These are phyloP conservation scores for Platichthys stellatus DNA, from an alignment of 2,113 vertebrate species.

Conservation along the genomic window DNA sequence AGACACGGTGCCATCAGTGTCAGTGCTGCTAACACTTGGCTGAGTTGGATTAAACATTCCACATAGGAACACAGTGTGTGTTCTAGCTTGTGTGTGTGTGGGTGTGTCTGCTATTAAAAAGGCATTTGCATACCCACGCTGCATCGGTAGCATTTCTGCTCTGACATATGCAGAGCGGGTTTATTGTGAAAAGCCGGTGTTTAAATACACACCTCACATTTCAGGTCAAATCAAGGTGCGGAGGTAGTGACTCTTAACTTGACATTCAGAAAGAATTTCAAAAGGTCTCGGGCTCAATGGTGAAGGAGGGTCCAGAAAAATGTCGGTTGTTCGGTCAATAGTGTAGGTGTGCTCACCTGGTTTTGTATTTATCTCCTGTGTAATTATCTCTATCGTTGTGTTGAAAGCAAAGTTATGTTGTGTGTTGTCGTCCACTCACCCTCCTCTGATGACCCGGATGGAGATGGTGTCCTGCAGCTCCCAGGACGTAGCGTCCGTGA, in stretches of 20 bases:
- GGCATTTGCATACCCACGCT: slow-evolving; percentile 7
- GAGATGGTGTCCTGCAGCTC: slow-evolving; percentile 86
- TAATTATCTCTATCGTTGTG: no score
- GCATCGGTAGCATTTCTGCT: slow-evolving; percentile 20
- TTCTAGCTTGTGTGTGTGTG: slow-evolving; percentile 24
- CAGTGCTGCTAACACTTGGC: slow-evolving; percentile 6
- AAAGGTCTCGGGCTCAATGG: neutral
- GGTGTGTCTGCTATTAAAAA: slow-evolving; percentile 36
- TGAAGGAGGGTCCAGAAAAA: no score
- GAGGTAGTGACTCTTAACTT: no score
- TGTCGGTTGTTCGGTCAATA: no score
- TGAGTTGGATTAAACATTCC: slow-evolving; percentile 35
- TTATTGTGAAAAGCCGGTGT: neutral
- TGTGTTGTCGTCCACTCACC: slow-evolving; percentile 80
- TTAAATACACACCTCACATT: slow-evolving; percentile 1
- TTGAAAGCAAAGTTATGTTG: no score
- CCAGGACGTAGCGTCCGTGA: slow-evolving; percentile 86
- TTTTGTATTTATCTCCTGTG: no score
- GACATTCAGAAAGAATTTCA: neutral
- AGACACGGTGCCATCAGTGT: neutral
- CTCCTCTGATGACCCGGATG: slow-evolving; percentile 90
- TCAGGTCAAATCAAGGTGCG: slow-evolving; percentile 2
- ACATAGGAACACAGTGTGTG: slow-evolving; percentile 10
- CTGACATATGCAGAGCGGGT: neutral
- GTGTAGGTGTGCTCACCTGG: no score